A percentile compares a stretch with the other conserved stretches of the same genome.
Evolutionary conservation across 2,113 vertebrate genomes (phyloP).

Genomic region (Colinus virginianus): DNA sequence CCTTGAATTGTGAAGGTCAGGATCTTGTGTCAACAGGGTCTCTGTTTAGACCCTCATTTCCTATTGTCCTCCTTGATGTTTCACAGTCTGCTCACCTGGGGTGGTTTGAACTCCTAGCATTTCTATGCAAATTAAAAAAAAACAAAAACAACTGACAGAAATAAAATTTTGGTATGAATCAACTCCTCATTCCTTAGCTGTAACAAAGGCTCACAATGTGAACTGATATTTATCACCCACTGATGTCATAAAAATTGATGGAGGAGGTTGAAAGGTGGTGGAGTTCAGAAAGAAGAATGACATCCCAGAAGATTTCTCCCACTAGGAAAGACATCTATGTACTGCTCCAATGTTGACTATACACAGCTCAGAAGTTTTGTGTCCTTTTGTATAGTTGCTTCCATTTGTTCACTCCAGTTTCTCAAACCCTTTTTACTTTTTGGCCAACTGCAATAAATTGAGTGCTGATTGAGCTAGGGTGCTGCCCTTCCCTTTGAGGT

Average conservation of each 20-base stretch:
- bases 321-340: neutral
- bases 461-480: slow-evolving; percentile 28
- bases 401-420: slow-evolving; percentile 14
- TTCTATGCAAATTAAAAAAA: neutral
- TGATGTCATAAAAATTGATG: neutral
- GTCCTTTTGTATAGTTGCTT: slow-evolving; percentile 34
- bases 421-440: slow-evolving; percentile 62
- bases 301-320: neutral
- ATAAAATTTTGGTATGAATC: neutral
- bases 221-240: neutral
- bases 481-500: slow-evolving; percentile 50
- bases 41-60: neutral
- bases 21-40: neutral
- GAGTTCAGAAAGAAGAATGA: neutral
- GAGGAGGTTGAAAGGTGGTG: neutral
- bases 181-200: neutral
- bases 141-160: neutral
- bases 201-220: fast-evolving
- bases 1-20: neutral
- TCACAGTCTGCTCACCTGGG: neutral
- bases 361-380: neutral
- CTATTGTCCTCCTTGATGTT: neutral
- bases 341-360: slow-evolving; percentile 16
- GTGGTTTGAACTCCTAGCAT: neutral
- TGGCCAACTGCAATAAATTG: slow-evolving; percentile 57